Evolutionary conservation across 2,797 vertebrate species (phyloP), one percentile per base, ranked within the genome.

Genomic region (Sebastes kiyomatsui): DNA sequence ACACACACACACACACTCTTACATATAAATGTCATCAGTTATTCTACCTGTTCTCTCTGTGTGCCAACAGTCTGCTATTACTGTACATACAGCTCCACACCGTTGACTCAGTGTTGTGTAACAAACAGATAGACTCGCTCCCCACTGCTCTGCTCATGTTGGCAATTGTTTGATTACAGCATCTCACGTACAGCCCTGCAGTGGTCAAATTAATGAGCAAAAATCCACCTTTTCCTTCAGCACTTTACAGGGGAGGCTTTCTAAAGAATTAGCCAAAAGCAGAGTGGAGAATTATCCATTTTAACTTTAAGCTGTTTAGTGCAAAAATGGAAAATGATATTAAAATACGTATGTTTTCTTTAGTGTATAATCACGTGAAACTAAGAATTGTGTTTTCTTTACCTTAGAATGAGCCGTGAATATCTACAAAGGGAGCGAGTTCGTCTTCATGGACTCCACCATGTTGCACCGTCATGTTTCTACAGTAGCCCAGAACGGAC

Each of bases 61-160:
- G 69, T 55, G 88, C 77, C 85, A 84, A 65, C 79, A 76, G 72
- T 79, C 78, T 85, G 88, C 85, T 90, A 20, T 88, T 76, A 79
- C 83, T 84, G 83, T 84, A 88, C 85, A 86, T 83, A 85, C 75
- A 33, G 81, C 69, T 83, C 79, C 33, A 42, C 79, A 58, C 82
- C 81, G 73, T 77, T 87, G 90, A 88, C 84, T 92, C 85, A 68
- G 72, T 89, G 86, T 91, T 91, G 89, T 86, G 83, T 86, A 90
- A 93, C 85, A 90, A 88, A 90, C 88, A 88, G 23, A 80, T 11
- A 49, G 35, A 79, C 72, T 60, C 72, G 20, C 74, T 73, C 77
- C 52, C 65, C 25, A 18, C 78, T 32, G 75, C 76, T 85, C 28
- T 52, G 30, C 80, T 83, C 33, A 32, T 56, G 28, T 30, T 72